Evolutionary conservation across 2,797 vertebrate species (phyloP).

Genomic region (Mormyrus hasselquistii): DNA sequence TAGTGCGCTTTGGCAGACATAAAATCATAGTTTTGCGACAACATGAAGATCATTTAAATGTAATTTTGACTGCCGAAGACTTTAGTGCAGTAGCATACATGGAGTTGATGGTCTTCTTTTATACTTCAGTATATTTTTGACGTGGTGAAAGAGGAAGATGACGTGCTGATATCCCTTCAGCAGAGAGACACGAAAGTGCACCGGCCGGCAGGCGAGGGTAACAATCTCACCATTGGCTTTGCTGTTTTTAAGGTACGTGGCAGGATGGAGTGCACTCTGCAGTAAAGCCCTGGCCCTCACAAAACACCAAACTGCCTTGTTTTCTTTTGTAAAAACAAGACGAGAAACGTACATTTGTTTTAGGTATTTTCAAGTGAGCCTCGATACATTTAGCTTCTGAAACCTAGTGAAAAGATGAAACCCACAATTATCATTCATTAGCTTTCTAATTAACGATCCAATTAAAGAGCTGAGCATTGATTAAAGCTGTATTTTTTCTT

Average conservation of each 20-base stretch:
- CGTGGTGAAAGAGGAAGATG: constrained; percentile 72
- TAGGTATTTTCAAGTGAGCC: background rate
- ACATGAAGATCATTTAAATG: background rate
- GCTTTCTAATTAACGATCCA: background rate
- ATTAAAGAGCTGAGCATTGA: background rate
- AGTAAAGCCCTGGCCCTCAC: background rate
- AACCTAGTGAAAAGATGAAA: background rate
- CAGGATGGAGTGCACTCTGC: background rate
- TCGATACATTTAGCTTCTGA: background rate
- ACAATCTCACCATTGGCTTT: constrained; percentile 79
- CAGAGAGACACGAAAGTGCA: constrained; percentile 79
- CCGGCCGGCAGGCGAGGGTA: constrained; percentile 67
- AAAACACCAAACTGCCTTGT: background rate
- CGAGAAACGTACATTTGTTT: background rate
- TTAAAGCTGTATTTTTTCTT: background rate
- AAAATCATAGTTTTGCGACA: background rate
- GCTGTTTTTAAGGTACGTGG: constrained; percentile 72
- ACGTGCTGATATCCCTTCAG: constrained; percentile 79
- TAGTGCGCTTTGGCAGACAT: background rate
- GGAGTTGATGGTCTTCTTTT: background rate
- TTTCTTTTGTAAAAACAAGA: background rate
- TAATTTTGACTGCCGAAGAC: background rate
- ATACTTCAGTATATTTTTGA: constrained; percentile 76
- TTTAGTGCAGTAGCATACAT: background rate
- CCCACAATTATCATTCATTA: background rate